Evolutionary conservation across 2,888 invertebrate species (phyloP).

Genomic region (Operophtera brumata): DNA sequence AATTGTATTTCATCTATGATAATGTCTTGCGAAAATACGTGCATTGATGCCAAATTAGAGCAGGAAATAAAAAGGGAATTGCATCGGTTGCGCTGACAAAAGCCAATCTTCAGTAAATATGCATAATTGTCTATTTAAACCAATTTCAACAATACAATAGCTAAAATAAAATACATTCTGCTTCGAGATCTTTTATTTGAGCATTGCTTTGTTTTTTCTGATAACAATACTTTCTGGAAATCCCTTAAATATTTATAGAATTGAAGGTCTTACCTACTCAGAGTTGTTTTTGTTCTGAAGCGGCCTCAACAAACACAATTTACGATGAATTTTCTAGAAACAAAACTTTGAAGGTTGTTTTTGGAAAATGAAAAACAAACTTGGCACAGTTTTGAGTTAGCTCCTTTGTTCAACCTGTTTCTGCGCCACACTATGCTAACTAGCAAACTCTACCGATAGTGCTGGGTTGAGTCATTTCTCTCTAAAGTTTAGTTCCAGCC

Average conservation of each 20-base stretch:
- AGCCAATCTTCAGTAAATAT: too few relatives aligned
- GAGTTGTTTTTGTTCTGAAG: neutral
- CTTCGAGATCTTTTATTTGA: too few relatives aligned
- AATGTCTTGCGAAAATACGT: too few relatives aligned
- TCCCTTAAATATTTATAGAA: neutral
- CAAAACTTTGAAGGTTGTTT: neutral
- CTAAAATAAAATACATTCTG: too few relatives aligned
- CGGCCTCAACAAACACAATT: neutral
- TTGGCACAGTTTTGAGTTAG: neutral
- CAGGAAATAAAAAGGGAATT: too few relatives aligned
- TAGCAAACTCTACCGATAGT: slow-evolving; percentile 3
- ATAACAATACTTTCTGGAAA: neutral
- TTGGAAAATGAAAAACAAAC: neutral
- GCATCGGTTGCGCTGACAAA: too few relatives aligned
- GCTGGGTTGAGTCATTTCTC: slow-evolving; percentile 18
- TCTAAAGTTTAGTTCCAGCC: slow-evolving; percentile 24
- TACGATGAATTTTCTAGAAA: neutral
- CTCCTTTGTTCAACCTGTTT: neutral
- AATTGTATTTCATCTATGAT: too few relatives aligned
- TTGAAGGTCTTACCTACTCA: neutral
- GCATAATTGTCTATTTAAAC: too few relatives aligned
- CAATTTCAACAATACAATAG: too few relatives aligned
- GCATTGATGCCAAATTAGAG: too few relatives aligned
- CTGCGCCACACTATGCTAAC: neutral
- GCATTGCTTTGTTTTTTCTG: too few relatives aligned